Conservation (phyloP, 2,888 invertebrate genomes). For the Gortyna flavago region DNA sequence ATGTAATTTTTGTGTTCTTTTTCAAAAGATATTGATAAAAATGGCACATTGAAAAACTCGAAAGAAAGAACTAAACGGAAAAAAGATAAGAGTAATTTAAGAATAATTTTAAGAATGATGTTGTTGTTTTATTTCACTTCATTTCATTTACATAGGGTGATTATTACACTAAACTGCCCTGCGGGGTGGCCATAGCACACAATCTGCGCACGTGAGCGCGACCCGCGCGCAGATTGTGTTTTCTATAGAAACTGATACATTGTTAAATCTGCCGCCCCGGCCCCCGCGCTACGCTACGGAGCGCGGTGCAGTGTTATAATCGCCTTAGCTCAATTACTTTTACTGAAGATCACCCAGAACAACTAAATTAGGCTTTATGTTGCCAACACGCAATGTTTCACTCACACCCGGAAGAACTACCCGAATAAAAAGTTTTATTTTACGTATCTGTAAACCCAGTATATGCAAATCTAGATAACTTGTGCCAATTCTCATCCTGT, state of each 20-base stretch:
- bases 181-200: neutral
- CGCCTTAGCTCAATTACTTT: slow-evolving; percentile 18
- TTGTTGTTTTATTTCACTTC: slow-evolving; percentile 80
- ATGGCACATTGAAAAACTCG: slow-evolving; percentile 67
- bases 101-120: slow-evolving; percentile 82
- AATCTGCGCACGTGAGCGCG: too few species aligned
- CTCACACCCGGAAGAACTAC: neutral
- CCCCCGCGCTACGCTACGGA: neutral
- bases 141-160: neutral
- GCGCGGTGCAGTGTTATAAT: neutral
- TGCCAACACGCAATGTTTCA: neutral
- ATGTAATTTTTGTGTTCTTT: slow-evolving; percentile 69
- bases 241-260: neutral
- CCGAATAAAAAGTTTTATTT: neutral
- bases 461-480: neutral
- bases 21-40: slow-evolving; percentile 68
- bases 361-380: neutral
- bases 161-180: neutral
- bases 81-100: slow-evolving; percentile 79
- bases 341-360: neutral
- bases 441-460: neutral
- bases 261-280: neutral
- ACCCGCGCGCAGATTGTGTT: neutral
- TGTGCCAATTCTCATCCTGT: neutral
- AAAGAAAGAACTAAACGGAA: slow-evolving; percentile 57